Conservation (phyloP, 2,113 vertebrate genomes). For the Coregonus clupeaformis region DNA sequence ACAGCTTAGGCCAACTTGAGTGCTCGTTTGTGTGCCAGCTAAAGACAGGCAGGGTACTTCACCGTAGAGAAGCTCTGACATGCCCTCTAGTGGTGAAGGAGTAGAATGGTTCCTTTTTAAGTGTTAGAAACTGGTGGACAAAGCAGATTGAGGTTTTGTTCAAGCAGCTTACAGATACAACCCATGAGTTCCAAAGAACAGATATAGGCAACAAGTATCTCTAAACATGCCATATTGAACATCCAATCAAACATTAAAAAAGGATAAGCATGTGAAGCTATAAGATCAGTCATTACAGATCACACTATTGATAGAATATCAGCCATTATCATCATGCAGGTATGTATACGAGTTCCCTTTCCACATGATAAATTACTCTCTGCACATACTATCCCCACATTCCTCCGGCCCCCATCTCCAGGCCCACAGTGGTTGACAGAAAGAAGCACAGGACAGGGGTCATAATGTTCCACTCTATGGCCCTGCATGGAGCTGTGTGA, state of each 20-base stretch:
- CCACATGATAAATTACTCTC: neutral
- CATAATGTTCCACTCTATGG: neutral
- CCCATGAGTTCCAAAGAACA: no score
- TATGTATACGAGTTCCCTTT: no score
- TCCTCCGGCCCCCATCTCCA: neutral
- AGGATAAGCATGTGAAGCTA: no score
- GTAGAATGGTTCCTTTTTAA: neutral
- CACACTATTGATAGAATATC: no score
- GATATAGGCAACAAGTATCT: neutral
- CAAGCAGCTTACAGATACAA: no score
- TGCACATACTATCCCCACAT: neutral
- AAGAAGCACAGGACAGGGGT: neutral
- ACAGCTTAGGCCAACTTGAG: constrained; percentile 28
- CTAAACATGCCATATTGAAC: no score
- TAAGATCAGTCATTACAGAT: no score
- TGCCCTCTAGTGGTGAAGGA: constrained; percentile 45
- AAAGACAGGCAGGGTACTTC: neutral
- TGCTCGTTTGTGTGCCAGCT: neutral
- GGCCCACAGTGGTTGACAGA: neutral
- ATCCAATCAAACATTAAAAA: no score
- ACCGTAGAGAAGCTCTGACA: constrained; percentile 10
- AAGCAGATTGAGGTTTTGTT: no score
- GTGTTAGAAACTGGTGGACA: neutral
- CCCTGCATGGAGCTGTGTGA: neutral
- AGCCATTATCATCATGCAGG: no score